Base-by-base conservation (phyloP, 2,113 vertebrate species). In the Syngnathus floridae region DNA sequence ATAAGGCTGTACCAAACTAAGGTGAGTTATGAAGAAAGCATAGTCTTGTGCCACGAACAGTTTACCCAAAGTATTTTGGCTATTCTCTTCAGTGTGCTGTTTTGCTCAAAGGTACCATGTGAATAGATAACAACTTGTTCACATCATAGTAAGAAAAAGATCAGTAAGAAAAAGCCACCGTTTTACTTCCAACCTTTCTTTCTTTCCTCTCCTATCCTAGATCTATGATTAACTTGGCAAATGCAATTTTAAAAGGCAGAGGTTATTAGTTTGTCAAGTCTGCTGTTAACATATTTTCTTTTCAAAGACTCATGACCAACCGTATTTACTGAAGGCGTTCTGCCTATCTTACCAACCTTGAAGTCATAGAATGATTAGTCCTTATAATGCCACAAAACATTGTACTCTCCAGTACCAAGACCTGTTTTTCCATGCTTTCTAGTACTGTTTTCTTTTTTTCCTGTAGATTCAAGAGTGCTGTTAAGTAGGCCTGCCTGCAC, bases 161-260 rank as follows among this genome's bases (percentile, higher is more conserved):
- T 58, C 51, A 66, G 62, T 22, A 63, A 46, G 17, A 5, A 5
- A 40, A 9, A 38, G 62, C 21, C 36, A 11, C 64, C 36, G 31
- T 61, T 41, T 21, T 3, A 9, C 67, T 59, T 37, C 9, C 41
- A 64, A 14, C 21, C 63, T 6, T 55, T 78, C 59, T 65, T 49
- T 51, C 19, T 59, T 43, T 31, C 55, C 35, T 59, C 54, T 69
- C n/a, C 37, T 7, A 21, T 66, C 52, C 46, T 67, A 48, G 60
- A 67, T 45, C 73, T 65, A 72, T 81, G 74, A 82, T 83, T 78
- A 76, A 73, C 68, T 61, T 69, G 73, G 76, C 74, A 75, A 79
- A 70, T 81, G 80, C 67, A 10, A 35, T 3, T 60, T 68, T 48
- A 73, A 45, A 64, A 62, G 65, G 64, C 59, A 35, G 35, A 21